Percentiles rank a stretch among this genome's conserved stretches.
Conservation (phyloP, 2,888 invertebrate species). For the Capitulum mitella region DNA sequence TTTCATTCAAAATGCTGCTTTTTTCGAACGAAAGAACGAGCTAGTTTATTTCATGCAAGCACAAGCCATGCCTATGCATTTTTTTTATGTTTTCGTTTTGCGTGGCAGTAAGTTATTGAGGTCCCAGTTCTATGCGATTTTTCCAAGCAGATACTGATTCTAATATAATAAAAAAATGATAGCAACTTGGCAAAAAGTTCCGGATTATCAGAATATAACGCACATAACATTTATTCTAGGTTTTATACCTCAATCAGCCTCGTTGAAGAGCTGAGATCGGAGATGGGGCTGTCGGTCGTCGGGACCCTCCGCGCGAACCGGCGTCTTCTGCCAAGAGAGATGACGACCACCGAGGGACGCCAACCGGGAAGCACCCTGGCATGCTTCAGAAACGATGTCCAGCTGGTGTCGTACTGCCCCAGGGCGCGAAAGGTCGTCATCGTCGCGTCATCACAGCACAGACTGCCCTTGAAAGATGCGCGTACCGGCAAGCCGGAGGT, state of each 20-base stretch:
- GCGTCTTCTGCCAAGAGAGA: too few relatives aligned
- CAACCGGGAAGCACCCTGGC: not conserved
- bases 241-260: not conserved
- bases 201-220: not conserved
- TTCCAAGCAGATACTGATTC: too few relatives aligned
- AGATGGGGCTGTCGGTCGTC: not conserved
- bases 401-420: not conserved
- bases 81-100: too few relatives aligned
- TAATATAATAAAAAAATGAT: too few relatives aligned
- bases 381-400: not conserved
- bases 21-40: too few relatives aligned
- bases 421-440: not conserved
- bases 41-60: too few relatives aligned
- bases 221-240: too few relatives aligned
- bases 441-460: not conserved
- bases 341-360: not conserved
- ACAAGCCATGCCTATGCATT: too few relatives aligned
- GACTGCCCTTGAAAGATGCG: not conserved
- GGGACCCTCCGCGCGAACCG: not conserved
- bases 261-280: not conserved
- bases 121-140: too few relatives aligned
- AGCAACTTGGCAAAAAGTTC: not conserved
- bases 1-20: too few relatives aligned
- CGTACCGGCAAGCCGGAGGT: not conserved
- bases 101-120: too few relatives aligned